phyloP scores from a whole-genome alignment of 1,140 invertebrate species.

The Portunus trituberculatus region DNA sequence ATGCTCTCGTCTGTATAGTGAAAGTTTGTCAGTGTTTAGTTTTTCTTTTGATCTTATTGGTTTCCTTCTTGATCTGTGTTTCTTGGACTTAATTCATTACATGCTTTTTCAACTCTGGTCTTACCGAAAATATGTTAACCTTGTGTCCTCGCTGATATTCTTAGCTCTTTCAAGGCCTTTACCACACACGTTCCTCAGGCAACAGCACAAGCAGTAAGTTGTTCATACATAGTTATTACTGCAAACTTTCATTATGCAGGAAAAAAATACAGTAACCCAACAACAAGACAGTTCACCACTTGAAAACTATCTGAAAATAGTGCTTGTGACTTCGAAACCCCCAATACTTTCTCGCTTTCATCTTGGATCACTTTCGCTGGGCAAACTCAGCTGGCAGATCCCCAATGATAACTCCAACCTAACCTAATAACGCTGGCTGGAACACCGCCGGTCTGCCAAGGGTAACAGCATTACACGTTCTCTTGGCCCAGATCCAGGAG shows the following conservation, averaged over 20 bases:
- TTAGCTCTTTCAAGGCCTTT: background rate
- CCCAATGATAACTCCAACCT: constrained; percentile 58
- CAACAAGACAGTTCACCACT: too few species aligned
- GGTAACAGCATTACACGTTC: constrained; percentile 70
- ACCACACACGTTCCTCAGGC: background rate
- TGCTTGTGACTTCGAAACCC: background rate
- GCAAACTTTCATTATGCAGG: background rate
- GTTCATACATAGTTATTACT: background rate
- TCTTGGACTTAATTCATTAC: too few species aligned
- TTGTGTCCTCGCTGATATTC: too few species aligned
- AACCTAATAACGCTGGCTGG: constrained; percentile 58
- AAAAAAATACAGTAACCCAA: background rate
- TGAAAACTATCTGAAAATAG: too few species aligned
- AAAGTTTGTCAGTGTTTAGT: too few species aligned
- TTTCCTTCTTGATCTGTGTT: too few species aligned
- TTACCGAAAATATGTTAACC: too few species aligned
- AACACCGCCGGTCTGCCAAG: constrained; percentile 49
- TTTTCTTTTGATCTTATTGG: too few species aligned
- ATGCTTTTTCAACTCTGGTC: too few species aligned
- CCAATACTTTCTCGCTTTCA: background rate
- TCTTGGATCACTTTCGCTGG: background rate
- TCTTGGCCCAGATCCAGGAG: constrained; percentile 69
- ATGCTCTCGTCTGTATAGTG: too few species aligned
- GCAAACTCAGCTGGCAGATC: background rate
- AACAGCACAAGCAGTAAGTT: background rate